A percentile compares a stretch with the other conserved stretches of the same genome.
Evolutionary conservation across 1,140 invertebrate species (phyloP).

Genomic region (Diorhabda carinulata): DNA sequence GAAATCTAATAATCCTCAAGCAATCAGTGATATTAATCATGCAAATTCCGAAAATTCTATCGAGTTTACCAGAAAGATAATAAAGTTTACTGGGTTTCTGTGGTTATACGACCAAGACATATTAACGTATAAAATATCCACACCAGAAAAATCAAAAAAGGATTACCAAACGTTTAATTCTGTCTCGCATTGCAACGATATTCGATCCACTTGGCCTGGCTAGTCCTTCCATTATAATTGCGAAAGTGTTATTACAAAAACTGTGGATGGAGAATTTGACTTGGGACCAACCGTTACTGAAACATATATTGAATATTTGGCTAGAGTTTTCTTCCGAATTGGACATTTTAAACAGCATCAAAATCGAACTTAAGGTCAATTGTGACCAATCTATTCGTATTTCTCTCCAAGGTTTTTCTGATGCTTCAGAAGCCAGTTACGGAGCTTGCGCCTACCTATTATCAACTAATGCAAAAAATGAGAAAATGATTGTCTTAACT

Average conservation of each 20-base stretch:
- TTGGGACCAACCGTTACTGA: slow-evolving; percentile 37
- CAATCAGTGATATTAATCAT: no score
- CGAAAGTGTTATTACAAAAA: slow-evolving; percentile 42
- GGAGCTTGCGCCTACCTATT: slow-evolving; percentile 42
- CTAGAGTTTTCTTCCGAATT: neutral
- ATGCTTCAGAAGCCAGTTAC: slow-evolving; percentile 42
- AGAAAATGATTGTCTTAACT: neutral
- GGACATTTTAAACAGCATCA: slow-evolving; percentile 6
- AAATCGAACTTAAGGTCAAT: slow-evolving; percentile 7
- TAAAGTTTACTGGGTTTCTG: neutral
- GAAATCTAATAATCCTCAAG: no score
- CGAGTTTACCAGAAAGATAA: no score
- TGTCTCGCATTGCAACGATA: slow-evolving; percentile 32
- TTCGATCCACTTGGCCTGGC: slow-evolving; percentile 44
- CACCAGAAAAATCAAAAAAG: neutral
- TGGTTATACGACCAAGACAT: neutral
- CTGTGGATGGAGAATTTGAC: slow-evolving; percentile 34
- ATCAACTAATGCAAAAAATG: neutral
- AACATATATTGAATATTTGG: slow-evolving; percentile 8
- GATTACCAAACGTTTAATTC: slow-evolving; percentile 38
- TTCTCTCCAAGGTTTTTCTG: slow-evolving; percentile 45
- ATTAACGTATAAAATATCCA: neutral
- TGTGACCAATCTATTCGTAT: slow-evolving; percentile 6
- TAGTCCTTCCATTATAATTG: slow-evolving; percentile 28
- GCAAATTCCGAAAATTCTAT: neutral